Evolutionary conservation across 2,888 invertebrate species (phyloP).

Genomic region (Cephus nigrinus): DNA sequence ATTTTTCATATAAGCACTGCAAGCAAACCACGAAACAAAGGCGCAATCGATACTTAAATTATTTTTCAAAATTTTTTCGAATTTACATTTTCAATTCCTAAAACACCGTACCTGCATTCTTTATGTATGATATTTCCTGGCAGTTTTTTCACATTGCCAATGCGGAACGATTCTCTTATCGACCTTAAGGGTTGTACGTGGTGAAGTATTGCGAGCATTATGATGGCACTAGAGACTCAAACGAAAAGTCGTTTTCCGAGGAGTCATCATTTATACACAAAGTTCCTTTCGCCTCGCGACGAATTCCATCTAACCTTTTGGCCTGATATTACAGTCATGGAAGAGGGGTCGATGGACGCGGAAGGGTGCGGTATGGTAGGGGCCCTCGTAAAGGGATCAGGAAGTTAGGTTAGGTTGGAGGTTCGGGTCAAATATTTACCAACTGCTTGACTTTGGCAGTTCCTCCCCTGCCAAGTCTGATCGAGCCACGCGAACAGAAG

Average conservation of each 20-base stretch:
- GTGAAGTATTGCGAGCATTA: background rate
- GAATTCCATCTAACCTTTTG: background rate
- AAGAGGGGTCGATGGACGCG: background rate
- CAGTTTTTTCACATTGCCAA: background rate
- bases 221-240: background rate
- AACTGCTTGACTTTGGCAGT: conserved; percentile 41
- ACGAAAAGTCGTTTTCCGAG: background rate
- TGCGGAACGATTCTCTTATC: background rate
- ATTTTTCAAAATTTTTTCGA: no score
- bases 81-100: no score
- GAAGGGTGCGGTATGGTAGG: background rate
- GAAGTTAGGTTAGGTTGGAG: background rate
- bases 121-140: background rate
- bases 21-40: no score
- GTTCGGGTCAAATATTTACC: conserved; percentile 54
- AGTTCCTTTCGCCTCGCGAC: background rate
- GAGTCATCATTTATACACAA: background rate
- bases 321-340: conserved; percentile 16
- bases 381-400: background rate
- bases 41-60: no score
- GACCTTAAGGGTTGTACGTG: background rate
- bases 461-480: background rate
- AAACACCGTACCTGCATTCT: no score
- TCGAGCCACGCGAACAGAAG: background rate
- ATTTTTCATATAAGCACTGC: background rate